phyloP scores from a whole-genome alignment of 2,113 vertebrate genomes.

The Sebastes fasciatus region DNA sequence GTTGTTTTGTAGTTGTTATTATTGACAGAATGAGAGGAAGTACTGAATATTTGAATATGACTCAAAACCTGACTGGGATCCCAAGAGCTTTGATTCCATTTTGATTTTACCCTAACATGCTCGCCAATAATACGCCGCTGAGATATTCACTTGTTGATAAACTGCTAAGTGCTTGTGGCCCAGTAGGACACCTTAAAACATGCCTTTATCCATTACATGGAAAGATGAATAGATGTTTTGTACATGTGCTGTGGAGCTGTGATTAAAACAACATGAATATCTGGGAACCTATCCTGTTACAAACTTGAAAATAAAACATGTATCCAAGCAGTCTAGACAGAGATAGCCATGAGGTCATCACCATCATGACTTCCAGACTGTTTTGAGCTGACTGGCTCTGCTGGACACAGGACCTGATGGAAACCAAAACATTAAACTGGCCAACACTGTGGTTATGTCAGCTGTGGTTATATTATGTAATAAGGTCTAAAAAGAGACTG shows the following conservation, averaged over 20 bases:
- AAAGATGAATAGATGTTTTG: neutral
- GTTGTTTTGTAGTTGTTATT: neutral
- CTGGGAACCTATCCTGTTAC: conserved; percentile 23
- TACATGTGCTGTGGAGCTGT: neutral
- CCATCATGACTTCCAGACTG: conserved; percentile 66
- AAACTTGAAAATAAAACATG: conserved; percentile 46
- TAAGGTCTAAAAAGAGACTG: conserved; percentile 21
- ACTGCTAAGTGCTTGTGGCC: neutral
- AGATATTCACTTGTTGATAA: neutral
- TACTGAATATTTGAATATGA: neutral
- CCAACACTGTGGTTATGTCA: conserved; percentile 55
- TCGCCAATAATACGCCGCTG: neutral
- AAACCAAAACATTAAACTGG: conserved; percentile 76
- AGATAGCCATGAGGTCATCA: conserved; percentile 54
- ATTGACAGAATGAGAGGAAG: neutral
- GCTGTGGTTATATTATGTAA: conserved; percentile 65
- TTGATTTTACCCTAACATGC: neutral
- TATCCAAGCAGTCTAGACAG: conserved; percentile 53
- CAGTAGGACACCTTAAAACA: conserved; percentile 3
- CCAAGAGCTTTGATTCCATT: neutral
- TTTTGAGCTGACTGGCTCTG: conserved; percentile 75
- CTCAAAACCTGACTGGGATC: neutral
- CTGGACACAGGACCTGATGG: conserved; percentile 67
- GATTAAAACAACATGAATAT: conserved; percentile 47
- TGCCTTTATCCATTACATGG: conserved; percentile 9